Conservation (phyloP, 2,797 vertebrate species). For the Sphenodon punctatus region DNA sequence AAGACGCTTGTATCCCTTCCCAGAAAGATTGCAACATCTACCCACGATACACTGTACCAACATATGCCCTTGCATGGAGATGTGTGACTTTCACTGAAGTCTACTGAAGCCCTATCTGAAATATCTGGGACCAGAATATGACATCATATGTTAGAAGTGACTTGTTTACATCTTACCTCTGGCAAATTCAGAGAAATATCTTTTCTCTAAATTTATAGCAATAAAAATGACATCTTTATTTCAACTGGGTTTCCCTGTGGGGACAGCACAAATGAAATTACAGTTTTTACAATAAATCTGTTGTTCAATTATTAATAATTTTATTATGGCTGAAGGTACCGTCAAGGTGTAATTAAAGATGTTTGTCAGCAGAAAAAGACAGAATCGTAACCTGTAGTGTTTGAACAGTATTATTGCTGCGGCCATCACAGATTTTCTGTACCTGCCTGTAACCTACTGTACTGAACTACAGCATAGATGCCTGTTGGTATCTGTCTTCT, state of each 20-base stretch:
- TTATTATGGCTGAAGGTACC: conserved; percentile 32
- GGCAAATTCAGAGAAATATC: background rate
- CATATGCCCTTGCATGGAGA: background rate
- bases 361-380: conserved; percentile 42
- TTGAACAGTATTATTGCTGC: conserved; percentile 26
- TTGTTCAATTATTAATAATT: conserved; percentile 55
- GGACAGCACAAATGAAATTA: background rate
- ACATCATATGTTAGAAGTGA: background rate
- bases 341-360: conserved; percentile 45
- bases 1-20: conserved; percentile 18
- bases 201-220: background rate
- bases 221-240: background rate
- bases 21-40: conserved; percentile 29
- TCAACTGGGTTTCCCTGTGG: conserved; percentile 1
- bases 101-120: conserved; percentile 3
- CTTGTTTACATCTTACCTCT: background rate
- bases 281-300: conserved; percentile 15
- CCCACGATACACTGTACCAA: conserved; percentile 17
- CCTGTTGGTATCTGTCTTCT: conserved; percentile 16
- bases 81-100: background rate
- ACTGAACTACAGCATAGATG: background rate
- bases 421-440: conserved; percentile 25
- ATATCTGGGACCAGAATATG: background rate
- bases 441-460: conserved; percentile 35
- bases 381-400: conserved; percentile 20